phyloP scores from a whole-genome alignment of 2,797 vertebrate species.

The Danio albolineatus region DNA sequence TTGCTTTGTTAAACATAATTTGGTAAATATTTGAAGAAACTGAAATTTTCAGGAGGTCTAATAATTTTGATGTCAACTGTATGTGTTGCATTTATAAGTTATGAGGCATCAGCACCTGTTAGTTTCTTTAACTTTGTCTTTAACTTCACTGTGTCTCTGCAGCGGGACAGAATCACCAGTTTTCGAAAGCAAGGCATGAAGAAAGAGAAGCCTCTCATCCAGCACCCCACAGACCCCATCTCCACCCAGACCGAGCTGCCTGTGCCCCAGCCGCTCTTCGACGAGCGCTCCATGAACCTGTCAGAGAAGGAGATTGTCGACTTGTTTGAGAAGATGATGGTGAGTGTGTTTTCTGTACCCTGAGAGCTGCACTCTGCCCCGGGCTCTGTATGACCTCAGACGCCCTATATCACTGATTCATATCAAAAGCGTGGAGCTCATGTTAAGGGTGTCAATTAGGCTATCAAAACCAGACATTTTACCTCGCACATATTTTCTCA shows the following conservation, averaged over 20 bases:
- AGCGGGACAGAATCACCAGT: slow-evolving; percentile 97
- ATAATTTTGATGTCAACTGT: neutral
- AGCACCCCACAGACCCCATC: slow-evolving; percentile 92
- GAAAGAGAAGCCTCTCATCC: slow-evolving; percentile 94
- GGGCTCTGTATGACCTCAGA: slow-evolving; percentile 14
- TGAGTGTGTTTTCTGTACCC: slow-evolving; percentile 71
- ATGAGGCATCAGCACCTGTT: neutral
- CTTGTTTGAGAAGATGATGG: slow-evolving; percentile 99
- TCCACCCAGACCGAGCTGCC: slow-evolving; percentile 85
- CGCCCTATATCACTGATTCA: slow-evolving; percentile 4
- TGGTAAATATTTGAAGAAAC: too few relatives aligned
- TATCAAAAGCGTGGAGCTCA: neutral
- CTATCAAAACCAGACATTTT: neutral
- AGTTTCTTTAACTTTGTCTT: neutral
- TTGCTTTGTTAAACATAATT: too few relatives aligned
- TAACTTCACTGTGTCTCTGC: slow-evolving; percentile 64
- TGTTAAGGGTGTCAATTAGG: slow-evolving; percentile 36
- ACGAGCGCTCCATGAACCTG: slow-evolving; percentile 93
- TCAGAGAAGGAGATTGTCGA: slow-evolving; percentile 98
- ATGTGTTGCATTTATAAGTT: slow-evolving; percentile 12
- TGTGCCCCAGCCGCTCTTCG: slow-evolving; percentile 87
- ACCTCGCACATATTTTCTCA: neutral
- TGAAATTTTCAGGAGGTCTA: too few relatives aligned
- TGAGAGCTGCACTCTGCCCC: neutral
- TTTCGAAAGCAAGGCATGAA: slow-evolving; percentile 91